A percentile compares a stretch with the other conserved stretches of the same genome.
Conservation (phyloP, 2,113 vertebrate genomes). For the Crocuta crocuta region DNA sequence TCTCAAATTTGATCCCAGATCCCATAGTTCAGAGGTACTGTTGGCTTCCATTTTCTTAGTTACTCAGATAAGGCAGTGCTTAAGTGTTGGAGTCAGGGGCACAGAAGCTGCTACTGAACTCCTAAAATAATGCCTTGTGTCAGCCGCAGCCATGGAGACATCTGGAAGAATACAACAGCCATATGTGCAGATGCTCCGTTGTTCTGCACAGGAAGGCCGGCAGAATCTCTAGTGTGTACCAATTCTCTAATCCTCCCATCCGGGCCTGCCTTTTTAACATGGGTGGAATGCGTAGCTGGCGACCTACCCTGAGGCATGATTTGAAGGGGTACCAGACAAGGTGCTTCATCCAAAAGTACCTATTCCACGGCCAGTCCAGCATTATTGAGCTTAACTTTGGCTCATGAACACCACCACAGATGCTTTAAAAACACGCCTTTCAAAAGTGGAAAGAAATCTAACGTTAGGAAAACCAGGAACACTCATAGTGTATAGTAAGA, state of each 20-base stretch:
- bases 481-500: background rate
- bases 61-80: background rate
- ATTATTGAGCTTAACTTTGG: background rate
- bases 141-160: background rate
- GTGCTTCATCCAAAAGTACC: conserved; percentile 9
- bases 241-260: background rate
- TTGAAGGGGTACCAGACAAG: background rate
- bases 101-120: background rate
- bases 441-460: background rate
- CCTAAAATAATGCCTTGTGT: background rate
- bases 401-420: background rate
- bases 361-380: background rate
- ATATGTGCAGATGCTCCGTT: background rate
- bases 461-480: background rate
- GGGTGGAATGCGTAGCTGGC: background rate
- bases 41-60: conserved; percentile 30
- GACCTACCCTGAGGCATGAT: background rate
- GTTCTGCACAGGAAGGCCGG: background rate
- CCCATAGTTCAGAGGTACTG: background rate
- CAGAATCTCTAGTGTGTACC: background rate
- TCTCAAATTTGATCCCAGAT: background rate
- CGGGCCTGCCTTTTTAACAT: background rate
- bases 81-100: background rate
- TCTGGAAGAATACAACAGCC: background rate
- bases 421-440: conserved; percentile 17